Base-by-base conservation (phyloP, 1,140 invertebrate genomes). In the Drusus annulatus region DNA sequence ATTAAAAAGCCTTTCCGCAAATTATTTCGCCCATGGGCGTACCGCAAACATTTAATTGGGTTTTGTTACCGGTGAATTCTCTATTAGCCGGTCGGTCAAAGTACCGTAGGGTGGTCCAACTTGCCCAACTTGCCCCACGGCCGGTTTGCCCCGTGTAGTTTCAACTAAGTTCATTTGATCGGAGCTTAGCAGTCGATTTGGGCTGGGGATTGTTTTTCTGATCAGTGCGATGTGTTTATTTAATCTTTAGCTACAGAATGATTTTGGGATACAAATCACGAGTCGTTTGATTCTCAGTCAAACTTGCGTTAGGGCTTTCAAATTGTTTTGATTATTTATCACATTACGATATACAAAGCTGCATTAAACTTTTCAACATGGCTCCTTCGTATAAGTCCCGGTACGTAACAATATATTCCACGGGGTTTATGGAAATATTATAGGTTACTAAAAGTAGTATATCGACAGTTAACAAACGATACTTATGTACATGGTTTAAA, bases 21-120 rank as follows among this genome's bases (percentile, higher is more conserved):
- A 74, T 74, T 25, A 56, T 54, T 45, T 69, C 28, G 65, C 65
- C 65, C 65, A 45, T 45, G 65, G 65, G 54, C 19, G 71, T 28
- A 74, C 51, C 56, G 74, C 52, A 76, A 45, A 62, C 74, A 76
- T 58, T 58, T 76, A 76, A 76, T 76, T 76, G 74, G 56, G 74
- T 76, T 76, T 76, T 74, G 71, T 74, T 74, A 56, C 71, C 50
- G 54, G 54, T 25, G 50, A 23, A 74, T 58, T 58, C 51, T 25
- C 71, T 56, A 74, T 74, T 74, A 74, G 71, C 54, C 51, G 69
- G n/a, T 31, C 71, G 15, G 50, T 16, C 13, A 45, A 45, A 45
- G 36, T 45, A 45, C 36, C 36, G 36, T 25, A 45, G 54, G 71
- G 71, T 52, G 65, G 65, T 8, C 65, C 19, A 68, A 69, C 28